phyloP scores from a whole-genome alignment of 2,113 vertebrate genomes.

The human region DNA sequence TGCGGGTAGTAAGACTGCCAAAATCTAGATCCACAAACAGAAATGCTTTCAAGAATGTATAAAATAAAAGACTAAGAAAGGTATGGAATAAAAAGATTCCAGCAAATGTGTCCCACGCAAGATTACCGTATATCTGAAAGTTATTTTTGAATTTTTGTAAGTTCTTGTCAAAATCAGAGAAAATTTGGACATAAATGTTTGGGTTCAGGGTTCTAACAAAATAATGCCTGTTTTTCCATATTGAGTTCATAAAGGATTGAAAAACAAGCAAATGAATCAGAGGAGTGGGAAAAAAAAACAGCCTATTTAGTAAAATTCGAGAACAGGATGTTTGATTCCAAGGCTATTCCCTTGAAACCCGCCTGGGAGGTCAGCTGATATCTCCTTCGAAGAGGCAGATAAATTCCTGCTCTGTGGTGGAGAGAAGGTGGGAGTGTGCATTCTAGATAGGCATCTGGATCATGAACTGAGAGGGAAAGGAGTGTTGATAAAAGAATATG shows the following conservation, averaged over 20 bases:
- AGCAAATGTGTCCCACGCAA: background rate
- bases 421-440: background rate
- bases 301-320: background rate
- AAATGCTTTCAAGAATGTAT: background rate
- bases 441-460: background rate
- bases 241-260: background rate
- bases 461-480: background rate
- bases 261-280: background rate
- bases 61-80: background rate
- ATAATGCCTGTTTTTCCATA: background rate
- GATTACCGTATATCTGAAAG: background rate
- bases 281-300: background rate
- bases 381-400: background rate
- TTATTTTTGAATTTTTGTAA: background rate
- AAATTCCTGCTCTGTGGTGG: background rate
- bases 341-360: background rate
- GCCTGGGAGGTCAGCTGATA: background rate
- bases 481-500: background rate
- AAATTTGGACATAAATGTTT: background rate
- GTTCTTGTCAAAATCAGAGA: background rate
- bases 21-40: background rate
- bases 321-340: background rate
- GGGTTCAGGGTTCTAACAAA: background rate
- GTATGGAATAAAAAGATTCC: background rate
- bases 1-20: fast-evolving